Base-by-base conservation (phyloP, 2,797 vertebrate species). In the Tokudaia tokunoshimensis region DNA sequence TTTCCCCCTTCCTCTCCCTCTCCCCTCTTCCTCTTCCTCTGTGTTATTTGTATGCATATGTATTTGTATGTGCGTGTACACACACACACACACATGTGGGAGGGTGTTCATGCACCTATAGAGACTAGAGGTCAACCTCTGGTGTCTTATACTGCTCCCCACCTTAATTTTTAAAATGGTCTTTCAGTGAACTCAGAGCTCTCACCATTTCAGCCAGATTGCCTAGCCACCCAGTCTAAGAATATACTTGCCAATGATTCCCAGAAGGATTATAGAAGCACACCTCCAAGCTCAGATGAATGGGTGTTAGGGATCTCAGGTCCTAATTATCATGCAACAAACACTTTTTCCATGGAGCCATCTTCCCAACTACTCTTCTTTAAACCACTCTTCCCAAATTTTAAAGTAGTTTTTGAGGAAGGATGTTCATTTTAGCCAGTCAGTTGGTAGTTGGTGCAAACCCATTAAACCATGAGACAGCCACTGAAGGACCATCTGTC, bases 401-500 rank as follows among this genome's bases (percentile, higher is more conserved):
- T 22, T 24, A 31, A 67, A 67, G 11, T 37, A 72, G 20, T 37
- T 72, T 72, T 15, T 17, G 75, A 91, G 8, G 22, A 7, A 1
- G 8, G 14, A 31, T 76, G n/a, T 47, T 47, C 74, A 37, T n/a
- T 14, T n/a, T 59, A 74, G 44, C 37, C 55, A 57, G n/a, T 12
- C 63, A 24, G 63, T 41, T 65, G 55, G n/a, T 37, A 50, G 83
- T 17, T 6, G 2, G 26, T 15, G 20, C 10, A 14, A 74, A 15
- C 29, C 6, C 19, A 34, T 44, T 29, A 94, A 91, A 63, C 50
- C 12, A 13, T 26, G 6, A 24, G 70, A 61, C 5, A 44, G 11
- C 26, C 11, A 19, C 3, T n/a, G 9, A 3, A 1, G 12, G 14
- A 2, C 6, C 50, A 14, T 11, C 29, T 37, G n/a, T 61, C 63